These are phyloP conservation scores for Antheraea pernyi DNA, from an alignment of 1,140 invertebrate species.

Conservation along the genomic window DNA sequence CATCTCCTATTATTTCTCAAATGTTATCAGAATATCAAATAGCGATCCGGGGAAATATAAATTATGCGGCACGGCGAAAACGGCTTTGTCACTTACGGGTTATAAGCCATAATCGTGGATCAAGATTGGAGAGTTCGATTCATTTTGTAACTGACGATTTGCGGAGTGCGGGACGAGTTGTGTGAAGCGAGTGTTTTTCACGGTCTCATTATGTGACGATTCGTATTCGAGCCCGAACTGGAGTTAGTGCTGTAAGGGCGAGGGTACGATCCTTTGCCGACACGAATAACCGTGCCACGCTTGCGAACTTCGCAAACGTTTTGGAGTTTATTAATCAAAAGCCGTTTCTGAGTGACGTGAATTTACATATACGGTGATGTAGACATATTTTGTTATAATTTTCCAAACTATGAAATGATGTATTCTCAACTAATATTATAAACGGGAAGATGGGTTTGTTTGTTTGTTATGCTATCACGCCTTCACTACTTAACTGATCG, in stretches of 20 bases:
- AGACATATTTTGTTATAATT: background rate
- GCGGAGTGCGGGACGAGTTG: constrained; percentile 23
- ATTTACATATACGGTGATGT: background rate
- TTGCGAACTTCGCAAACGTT: constrained; percentile 27
- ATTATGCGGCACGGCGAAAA: constrained; percentile 15
- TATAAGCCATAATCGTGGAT: constrained; percentile 35
- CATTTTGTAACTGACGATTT: constrained; percentile 26
- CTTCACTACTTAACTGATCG: no score
- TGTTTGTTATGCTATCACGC: no score
- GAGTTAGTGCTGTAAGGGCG: constrained; percentile 38
- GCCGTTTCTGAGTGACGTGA: background rate
- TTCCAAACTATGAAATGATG: no score
- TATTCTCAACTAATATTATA: no score
- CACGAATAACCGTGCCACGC: constrained; percentile 32
- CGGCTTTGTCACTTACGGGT: constrained; percentile 21
- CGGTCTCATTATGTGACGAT: constrained; percentile 64
- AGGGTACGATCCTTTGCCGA: constrained; percentile 36
- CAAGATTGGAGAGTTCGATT: constrained; percentile 29
- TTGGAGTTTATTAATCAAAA: background rate
- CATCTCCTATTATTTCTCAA: constrained; percentile 63
- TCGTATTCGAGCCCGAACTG: constrained; percentile 56
- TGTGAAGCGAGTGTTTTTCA: constrained; percentile 67
- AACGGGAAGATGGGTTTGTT: no score
- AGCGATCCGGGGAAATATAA: constrained; percentile 44
- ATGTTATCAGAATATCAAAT: constrained; percentile 67